Base-by-base conservation (phyloP, 2,888 invertebrate species). In the Meteorus cinctellus region DNA sequence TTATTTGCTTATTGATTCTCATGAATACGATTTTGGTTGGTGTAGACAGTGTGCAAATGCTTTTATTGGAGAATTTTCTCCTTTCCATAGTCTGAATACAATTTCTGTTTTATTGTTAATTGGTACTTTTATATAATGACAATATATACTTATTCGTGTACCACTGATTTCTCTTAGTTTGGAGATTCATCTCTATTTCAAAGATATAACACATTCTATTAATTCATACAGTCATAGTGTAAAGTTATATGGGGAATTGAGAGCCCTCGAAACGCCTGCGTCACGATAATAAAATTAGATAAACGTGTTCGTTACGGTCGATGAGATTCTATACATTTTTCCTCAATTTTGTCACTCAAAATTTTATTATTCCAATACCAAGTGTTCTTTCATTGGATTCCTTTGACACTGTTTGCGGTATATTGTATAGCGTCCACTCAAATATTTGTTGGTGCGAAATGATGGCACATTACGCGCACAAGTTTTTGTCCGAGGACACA, bases 241-340 rank as follows among this genome's bases (percentile, higher is more conserved):
- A 45, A 77, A 72, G 74, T 41, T 78, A 55, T 76, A 74, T 55
- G 70, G 14, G 65, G 68, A 19, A 60, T 70, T 74, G 41, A 55
- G 60, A 72, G 48, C 41, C n/a, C 68, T 68, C 75, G 77, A 68
- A 73, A 79, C 79, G 79, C 79, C 79, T 66, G 79, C 79, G 77
- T 80, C 71, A 74, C 73, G 76, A 76, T 77, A 67, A 70, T 31
- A 72, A 55, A 45, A 66, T 66, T 59, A 31, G 27, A 74, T 51
- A 63, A 74, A 72, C 60, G 74, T 70, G 55, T 19, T 19, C 55
- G 55, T 19, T 24, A n/a, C 10, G 19, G 19, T 4, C 19, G 55
- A 55, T 55, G 55, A 55, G 55, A 55, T 55, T 55, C 19, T 55
- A 55, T 1, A 55, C 19, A 24, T 19, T 19, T 41, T 55, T 19